Conservation (phyloP, 1,140 invertebrate species). For the Rhizoglyphus robini region DNA sequence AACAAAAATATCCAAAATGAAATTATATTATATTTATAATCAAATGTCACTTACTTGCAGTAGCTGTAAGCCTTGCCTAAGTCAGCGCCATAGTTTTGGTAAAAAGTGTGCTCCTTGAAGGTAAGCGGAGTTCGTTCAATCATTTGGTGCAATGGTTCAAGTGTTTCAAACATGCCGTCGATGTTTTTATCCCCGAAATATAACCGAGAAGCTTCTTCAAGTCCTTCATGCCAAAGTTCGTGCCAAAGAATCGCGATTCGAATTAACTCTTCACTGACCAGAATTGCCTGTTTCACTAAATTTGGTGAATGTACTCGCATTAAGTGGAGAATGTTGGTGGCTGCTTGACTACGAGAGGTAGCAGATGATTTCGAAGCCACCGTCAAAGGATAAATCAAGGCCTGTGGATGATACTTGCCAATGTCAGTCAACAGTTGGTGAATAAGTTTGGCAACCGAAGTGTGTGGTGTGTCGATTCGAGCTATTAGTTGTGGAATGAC, state of each 20-base stretch:
- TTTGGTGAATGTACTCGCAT: constrained; percentile 86
- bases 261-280: constrained; percentile 89
- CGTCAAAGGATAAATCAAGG: constrained; percentile 89
- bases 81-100: constrained; percentile 85
- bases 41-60: constrained; percentile 45
- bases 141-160: constrained; percentile 88
- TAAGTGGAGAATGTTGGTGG: constrained; percentile 83
- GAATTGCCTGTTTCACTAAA: constrained; percentile 81
- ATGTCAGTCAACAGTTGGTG: constrained; percentile 87
- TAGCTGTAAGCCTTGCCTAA: constrained; percentile 83
- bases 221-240: constrained; percentile 94
- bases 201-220: constrained; percentile 89
- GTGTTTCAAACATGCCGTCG: constrained; percentile 83
- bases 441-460: constrained; percentile 72
- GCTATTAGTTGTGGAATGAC: constrained; percentile 98
- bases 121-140: constrained; percentile 86
- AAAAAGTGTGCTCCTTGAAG: constrained; percentile 91
- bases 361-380: constrained; percentile 92
- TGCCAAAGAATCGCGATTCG: constrained; percentile 98
- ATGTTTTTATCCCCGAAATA: constrained; percentile 93
- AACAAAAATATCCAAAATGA: too few species aligned
- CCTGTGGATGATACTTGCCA: constrained; percentile 62
- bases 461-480: constrained; percentile 81
- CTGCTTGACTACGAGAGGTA: constrained; percentile 62
- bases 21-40: background rate